These are phyloP conservation scores for Camponotus fellah DNA, from an alignment of 2,888 invertebrate genomes.

Conservation along the genomic window DNA sequence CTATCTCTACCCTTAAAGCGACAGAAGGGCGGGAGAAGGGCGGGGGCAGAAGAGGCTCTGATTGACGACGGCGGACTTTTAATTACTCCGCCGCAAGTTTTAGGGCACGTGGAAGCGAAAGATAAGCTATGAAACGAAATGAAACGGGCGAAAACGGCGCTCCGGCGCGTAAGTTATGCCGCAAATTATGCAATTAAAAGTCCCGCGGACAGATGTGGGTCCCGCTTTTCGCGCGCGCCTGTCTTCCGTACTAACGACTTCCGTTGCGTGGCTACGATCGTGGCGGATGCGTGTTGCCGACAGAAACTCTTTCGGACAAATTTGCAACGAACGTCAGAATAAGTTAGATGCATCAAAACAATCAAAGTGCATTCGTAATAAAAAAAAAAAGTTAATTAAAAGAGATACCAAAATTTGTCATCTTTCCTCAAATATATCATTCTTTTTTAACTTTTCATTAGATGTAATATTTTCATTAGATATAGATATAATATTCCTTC, in stretches of 20 bases:
- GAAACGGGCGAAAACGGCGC: slow-evolving; percentile 53
- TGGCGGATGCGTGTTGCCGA: slow-evolving; percentile 27
- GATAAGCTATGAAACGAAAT: slow-evolving; percentile 72
- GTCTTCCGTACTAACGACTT: slow-evolving; percentile 65
- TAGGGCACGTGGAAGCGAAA: slow-evolving; percentile 71
- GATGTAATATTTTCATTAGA: no score
- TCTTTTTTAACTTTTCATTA: background rate
- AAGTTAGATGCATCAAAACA: background rate
- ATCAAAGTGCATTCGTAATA: background rate
- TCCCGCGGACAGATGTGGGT: slow-evolving; percentile 60
- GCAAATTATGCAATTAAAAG: slow-evolving; percentile 75
- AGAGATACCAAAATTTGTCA: background rate
- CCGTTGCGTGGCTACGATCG: slow-evolving; percentile 29
- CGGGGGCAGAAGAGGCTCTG: slow-evolving; percentile 45
- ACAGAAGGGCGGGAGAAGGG: slow-evolving; percentile 46
- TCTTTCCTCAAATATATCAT: background rate
- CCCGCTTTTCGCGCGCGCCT: slow-evolving; percentile 47
- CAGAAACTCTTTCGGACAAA: slow-evolving; percentile 29
- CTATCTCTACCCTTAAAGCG: slow-evolving; percentile 58
- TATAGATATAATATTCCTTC: background rate
- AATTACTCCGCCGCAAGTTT: slow-evolving; percentile 76
- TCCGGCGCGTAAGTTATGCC: slow-evolving; percentile 66
- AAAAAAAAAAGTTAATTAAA: background rate
- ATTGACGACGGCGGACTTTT: slow-evolving; percentile 80
- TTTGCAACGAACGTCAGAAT: background rate